These are phyloP conservation scores for Pelvicachromis taeniatus DNA, from an alignment of 2,113 vertebrate species.

Conservation along the genomic window DNA sequence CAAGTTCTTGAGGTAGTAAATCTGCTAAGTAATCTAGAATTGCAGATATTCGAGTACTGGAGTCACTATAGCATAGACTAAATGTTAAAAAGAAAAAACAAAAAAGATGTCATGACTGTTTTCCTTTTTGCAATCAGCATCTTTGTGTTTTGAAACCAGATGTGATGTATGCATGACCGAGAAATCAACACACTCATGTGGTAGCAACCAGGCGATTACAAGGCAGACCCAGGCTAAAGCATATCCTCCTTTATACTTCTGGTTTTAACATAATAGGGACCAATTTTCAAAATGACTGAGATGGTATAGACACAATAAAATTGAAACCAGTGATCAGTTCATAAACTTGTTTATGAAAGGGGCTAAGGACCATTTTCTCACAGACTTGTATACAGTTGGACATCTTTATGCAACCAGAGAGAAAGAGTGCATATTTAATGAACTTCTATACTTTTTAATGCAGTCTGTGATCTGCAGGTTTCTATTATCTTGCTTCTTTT, in stretches of 20 bases:
- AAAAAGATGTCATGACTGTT: neutral
- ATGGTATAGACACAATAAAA: neutral
- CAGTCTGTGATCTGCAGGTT: neutral
- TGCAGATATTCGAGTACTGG: neutral
- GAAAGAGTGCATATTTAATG: neutral
- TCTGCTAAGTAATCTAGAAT: neutral
- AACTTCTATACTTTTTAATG: neutral
- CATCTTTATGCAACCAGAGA: neutral
- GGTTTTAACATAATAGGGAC: neutral
- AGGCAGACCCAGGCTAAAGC: neutral
- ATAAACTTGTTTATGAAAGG: neutral
- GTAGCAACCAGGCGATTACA: neutral
- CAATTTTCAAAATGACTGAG: neutral
- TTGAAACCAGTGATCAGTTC: neutral
- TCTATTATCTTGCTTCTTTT: neutral
- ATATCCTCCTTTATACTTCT: neutral
- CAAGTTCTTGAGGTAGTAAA: neutral
- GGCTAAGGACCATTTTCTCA: neutral
- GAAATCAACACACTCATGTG: neutral
- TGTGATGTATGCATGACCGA: neutral
- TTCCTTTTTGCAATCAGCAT: neutral
- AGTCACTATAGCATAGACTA: neutral
- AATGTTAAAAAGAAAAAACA: neutral
- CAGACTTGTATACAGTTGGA: too few relatives aligned
- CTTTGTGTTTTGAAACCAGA: neutral